Evolutionary conservation across 1,140 invertebrate genomes (phyloP), one percentile per base, ranked within the genome.

Genomic region (Euschistus heros): DNA sequence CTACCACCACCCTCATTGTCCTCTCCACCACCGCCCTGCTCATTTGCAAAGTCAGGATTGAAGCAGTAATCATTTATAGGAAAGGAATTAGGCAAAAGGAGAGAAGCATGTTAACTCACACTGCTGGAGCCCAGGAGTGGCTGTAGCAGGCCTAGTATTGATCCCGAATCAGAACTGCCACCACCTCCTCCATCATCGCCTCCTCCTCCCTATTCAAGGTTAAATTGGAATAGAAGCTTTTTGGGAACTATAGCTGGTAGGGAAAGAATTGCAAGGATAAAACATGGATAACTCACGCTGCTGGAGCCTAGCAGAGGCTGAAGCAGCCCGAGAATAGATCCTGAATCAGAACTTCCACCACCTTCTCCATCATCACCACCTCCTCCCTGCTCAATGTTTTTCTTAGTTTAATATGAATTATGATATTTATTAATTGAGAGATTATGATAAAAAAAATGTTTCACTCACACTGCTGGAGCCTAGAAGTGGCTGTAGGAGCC

Each of bases 81-180:
- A 14, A 30, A 30, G 33, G 33, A 37, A 37, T n/a, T n/a, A 13
- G 33, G 8, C 1, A 37, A 10, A 37, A 37, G 33, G 33, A 37
- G 7, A 50, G n/a, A 50, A 6, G 17, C 17, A 50, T 50, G 47
- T 13, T 20, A 20, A 66, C 64, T 66, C 30, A 66, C 70, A 64
- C 70, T 72, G 37, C 68, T 66, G 30, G 65, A 67, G 52, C 69
- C 70, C 14, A 68, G 65, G n/a, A 72, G 61, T 0, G 70, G 69
- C 33, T 68, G 69, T 0, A 72, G 62, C 6, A 72, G 64, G 33
- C 62, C 65, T 13, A 71, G 33, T 24, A 72, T 67, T 20, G 70
- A 60, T 15, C 70, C 68, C 3, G 68, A 67, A 55, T 71, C 70
- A 1, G 70, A 71, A 27, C 69, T 68, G 18, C 71, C 71, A 20